Base-by-base conservation (phyloP, 1,140 invertebrate genomes). In the Aphaenogaster rudis region DNA sequence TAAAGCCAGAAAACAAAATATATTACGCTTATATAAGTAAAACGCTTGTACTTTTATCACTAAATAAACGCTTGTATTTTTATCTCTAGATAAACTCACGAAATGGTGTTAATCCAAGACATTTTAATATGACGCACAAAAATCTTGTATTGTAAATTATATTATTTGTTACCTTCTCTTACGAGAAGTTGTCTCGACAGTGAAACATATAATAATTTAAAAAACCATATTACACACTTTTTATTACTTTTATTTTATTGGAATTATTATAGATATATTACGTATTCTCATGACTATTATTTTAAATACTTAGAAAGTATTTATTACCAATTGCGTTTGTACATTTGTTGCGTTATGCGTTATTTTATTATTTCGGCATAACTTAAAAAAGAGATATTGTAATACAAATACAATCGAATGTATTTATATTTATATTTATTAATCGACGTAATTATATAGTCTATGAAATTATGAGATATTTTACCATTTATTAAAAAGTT, bases 351-450 rank as follows among this genome's bases (percentile, higher is more conserved):
- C 13, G 8, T 54, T 77, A 13, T 48, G 13, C 8, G 36, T 9
- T 59, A 15, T 69, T 64, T 64, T 61, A 7, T 78, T 78, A 77
- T 48, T 50, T 9, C 13, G 17, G 48, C 39, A 15, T 71, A 61
- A 13, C 28, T 69, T 81, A 15, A 71, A 52, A 28, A 28, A 28
- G 28, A 28, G 28, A 28, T 28, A 28, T 28, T 28, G 28, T 28
- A 28, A 28, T 76, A 84, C 11, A 84, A 42, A 36, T 9, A 82
- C 90, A 93, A 77, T 94, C 89, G 33, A 11, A 77, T 21, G 0
- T 8, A 54, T 17, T 81, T 42, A 36, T 36, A 11, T 59, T 59
- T 48, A 78, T 77, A 61, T 77, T 61, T 61, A 45, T 50, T 79
- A 79, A 39, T 79, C 33, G n/a, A 80, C 17, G 21, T 17, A 42